Evolutionary conservation across 2,113 vertebrate species (phyloP).

Genomic region (Pterophyllum scalare): DNA sequence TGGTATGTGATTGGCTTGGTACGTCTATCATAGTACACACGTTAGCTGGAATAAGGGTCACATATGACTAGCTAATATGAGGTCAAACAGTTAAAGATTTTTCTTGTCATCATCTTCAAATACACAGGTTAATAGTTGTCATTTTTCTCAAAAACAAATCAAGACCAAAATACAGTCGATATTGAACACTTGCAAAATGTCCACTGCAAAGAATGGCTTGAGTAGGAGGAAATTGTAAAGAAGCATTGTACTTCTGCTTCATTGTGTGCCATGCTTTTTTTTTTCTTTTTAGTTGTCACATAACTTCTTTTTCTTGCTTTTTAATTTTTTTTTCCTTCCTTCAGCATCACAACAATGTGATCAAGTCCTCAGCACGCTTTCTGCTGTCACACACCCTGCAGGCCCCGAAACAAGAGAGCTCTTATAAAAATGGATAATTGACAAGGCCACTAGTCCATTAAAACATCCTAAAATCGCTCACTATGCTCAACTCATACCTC

Average conservation of each 20-base stretch:
- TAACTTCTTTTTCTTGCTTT: conserved; percentile 20
- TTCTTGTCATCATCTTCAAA: conserved; percentile 65
- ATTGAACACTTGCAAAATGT: conserved; percentile 73
- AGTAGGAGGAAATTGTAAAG: conserved; percentile 31
- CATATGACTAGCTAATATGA: conserved; percentile 61
- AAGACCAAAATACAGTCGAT: conserved; percentile 51
- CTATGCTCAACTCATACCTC: conserved; percentile 31
- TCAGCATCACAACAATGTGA: conserved; percentile 44
- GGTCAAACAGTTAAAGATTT: conserved; percentile 56
- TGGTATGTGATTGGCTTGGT: conserved; percentile 69
- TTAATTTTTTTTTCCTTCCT: conserved; percentile 42
- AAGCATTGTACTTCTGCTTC: conserved; percentile 19
- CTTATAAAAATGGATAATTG: conserved; percentile 62
- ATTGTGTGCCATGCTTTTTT: conserved; percentile 45
- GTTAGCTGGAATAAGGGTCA: conserved; percentile 68
- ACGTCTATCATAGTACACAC: conserved; percentile 72
- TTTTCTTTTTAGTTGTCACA: conserved; percentile 9
- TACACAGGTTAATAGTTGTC: conserved; percentile 68
- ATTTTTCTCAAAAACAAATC: conserved; percentile 57
- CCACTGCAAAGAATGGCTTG: conserved; percentile 65
- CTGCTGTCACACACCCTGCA: conserved; percentile 21
- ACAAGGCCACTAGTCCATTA: conserved; percentile 77
- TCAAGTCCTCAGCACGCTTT: conserved; percentile 36
- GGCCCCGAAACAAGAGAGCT: conserved; percentile 31
- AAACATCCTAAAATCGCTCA: conserved; percentile 56